A percentile compares a stretch with the other conserved stretches of the same genome.
These are phyloP conservation scores for Drosophila affinis DNA, from an alignment of 2,888 invertebrate species.

Conservation along the genomic window DNA sequence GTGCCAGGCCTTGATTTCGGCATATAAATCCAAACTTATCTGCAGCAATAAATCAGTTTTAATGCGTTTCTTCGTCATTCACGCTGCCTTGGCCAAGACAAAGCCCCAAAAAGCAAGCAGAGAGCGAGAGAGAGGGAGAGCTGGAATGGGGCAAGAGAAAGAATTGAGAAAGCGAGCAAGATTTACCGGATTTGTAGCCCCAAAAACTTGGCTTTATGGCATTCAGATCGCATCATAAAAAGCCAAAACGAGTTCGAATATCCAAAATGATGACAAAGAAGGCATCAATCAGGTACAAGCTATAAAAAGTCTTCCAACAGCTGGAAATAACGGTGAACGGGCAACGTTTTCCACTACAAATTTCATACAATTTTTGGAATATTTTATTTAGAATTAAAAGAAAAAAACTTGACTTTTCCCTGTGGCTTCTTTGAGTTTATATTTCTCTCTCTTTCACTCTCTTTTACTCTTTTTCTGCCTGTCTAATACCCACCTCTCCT, in stretches of 20 bases:
- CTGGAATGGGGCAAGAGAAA: too few relatives aligned
- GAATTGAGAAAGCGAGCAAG: background rate
- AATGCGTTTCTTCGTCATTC: conserved; percentile 57
- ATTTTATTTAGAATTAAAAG: too few relatives aligned
- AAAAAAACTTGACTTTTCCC: too few relatives aligned
- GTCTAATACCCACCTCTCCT: background rate
- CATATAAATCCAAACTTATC: conserved; percentile 74
- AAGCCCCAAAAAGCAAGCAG: background rate
- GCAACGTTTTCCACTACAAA: too few relatives aligned
- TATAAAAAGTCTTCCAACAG: conserved; percentile 20
- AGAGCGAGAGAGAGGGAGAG: background rate
- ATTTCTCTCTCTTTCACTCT: too few relatives aligned
- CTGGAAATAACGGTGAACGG: background rate
- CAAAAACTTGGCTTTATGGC: conserved; percentile 37
- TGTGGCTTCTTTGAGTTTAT: background rate
- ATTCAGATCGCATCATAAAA: conserved; percentile 32
- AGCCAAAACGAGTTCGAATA: conserved; percentile 37
- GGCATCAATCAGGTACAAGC: conserved; percentile 6
- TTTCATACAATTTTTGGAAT: too few relatives aligned
- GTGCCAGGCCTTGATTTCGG: conserved; percentile 22
- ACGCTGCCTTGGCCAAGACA: conserved; percentile 37
- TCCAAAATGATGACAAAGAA: conserved; percentile 19
- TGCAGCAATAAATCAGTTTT: conserved; percentile 75
- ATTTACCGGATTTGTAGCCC: conserved; percentile 27
- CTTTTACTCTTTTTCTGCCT: too few relatives aligned